phyloP scores from a whole-genome alignment of 1,140 invertebrate genomes.

The Apolygus lucorum region DNA sequence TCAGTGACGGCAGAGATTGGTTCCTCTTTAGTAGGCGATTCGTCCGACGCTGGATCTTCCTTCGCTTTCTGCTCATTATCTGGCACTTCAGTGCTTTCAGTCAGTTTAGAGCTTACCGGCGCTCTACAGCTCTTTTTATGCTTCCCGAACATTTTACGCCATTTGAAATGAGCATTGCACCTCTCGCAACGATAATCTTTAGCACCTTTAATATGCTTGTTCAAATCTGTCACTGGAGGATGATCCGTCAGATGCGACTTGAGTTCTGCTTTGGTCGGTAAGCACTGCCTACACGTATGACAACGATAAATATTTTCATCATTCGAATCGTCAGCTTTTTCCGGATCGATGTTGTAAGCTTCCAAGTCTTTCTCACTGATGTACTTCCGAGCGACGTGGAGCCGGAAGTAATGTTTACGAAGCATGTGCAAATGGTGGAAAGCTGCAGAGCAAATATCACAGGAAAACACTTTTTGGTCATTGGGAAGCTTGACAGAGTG shows the following conservation, averaged over 20 bases:
- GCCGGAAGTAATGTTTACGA: constrained; percentile 47
- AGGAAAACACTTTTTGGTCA: constrained; percentile 42
- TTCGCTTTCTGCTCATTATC: not conserved
- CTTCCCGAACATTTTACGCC: constrained; percentile 28
- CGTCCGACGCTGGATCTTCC: not conserved
- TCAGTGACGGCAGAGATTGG: not conserved
- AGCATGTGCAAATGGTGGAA: constrained; percentile 48
- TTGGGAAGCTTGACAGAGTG: constrained; percentile 28
- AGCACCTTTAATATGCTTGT: constrained; percentile 13
- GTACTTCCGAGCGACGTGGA: constrained; percentile 46
- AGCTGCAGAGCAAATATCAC: constrained; percentile 45
- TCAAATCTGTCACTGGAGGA: constrained; percentile 26
- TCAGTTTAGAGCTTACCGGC: not conserved
- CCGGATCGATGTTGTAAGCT: constrained; percentile 29
- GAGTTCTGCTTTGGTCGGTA: constrained; percentile 38
- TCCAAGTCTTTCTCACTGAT: constrained; percentile 41
- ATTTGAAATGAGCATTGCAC: constrained; percentile 25
- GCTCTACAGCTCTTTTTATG: constrained; percentile 27
- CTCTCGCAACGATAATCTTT: constrained; percentile 26
- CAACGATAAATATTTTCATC: constrained; percentile 39
- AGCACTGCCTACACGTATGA: constrained; percentile 40
- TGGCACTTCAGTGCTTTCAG: not conserved
- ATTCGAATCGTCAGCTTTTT: constrained; percentile 15
- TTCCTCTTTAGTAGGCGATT: not conserved
- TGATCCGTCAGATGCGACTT: constrained; percentile 36